Percentiles rank a stretch among this genome's conserved stretches.
phyloP scores from a whole-genome alignment of 2,797 vertebrate genomes.

The Limosa lapponica region DNA sequence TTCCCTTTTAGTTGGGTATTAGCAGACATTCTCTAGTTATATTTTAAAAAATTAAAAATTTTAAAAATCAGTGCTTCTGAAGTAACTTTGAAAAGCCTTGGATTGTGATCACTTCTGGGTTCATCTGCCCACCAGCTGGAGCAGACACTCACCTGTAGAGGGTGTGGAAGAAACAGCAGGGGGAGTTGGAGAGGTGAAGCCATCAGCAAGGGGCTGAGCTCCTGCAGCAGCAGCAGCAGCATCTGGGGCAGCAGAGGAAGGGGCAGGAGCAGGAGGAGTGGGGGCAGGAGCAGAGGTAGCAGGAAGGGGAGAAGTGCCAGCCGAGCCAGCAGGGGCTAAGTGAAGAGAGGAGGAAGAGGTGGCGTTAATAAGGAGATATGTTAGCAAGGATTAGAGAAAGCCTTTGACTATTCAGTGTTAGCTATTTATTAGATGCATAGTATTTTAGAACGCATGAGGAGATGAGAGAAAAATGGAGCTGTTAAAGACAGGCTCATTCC shows the following conservation, averaged over 20 bases:
- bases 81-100: not conserved
- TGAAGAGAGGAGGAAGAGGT: slow-evolving; percentile 82
- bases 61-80: not conserved
- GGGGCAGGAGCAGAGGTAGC: slow-evolving; percentile 81
- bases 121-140: slow-evolving; percentile 34
- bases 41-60: not conserved
- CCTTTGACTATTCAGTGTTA: slow-evolving; percentile 65
- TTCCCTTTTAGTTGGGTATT: not conserved
- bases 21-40: not conserved
- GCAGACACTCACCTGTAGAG: slow-evolving; percentile 90
- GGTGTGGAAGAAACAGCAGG: slow-evolving; percentile 87
- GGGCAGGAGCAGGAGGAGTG: slow-evolving; percentile 78
- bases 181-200: slow-evolving; percentile 94
- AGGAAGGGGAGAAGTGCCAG: slow-evolving; percentile 86
- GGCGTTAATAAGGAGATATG: slow-evolving; percentile 77
- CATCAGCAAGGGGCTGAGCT: slow-evolving; percentile 87
- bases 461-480: slow-evolving; percentile 33
- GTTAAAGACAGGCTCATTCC: slow-evolving; percentile 48
- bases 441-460: slow-evolving; percentile 22
- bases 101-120: not conserved
- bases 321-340: slow-evolving; percentile 77
- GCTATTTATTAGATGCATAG: slow-evolving; percentile 53
- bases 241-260: slow-evolving; percentile 78
- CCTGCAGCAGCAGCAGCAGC: slow-evolving; percentile 82
- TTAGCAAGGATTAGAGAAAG: slow-evolving; percentile 77